Evolutionary conservation across 2,888 invertebrate species (phyloP).

Genomic region (Macrophya annulata): DNA sequence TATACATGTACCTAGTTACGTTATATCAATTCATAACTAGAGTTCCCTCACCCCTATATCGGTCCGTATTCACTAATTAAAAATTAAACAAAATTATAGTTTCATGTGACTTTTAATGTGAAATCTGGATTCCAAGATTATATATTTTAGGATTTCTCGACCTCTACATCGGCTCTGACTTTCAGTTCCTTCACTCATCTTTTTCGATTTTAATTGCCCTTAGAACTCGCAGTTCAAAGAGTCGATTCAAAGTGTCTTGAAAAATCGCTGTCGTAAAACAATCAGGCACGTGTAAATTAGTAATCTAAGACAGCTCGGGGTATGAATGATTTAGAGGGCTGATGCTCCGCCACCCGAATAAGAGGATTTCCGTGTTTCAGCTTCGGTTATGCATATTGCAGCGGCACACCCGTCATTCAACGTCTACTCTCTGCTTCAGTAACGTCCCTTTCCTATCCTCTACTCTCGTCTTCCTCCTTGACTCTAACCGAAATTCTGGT

Average conservation of each 20-base stretch:
- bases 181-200: not conserved
- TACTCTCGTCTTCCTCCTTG: not conserved
- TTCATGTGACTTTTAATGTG: not conserved
- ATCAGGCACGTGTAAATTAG: slow-evolving; percentile 71
- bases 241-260: slow-evolving; percentile 34
- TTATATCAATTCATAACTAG: not conserved
- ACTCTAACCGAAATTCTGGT: slow-evolving; percentile 22
- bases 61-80: not conserved
- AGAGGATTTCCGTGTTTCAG: slow-evolving; percentile 77
- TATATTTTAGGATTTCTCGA: not conserved
- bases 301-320: slow-evolving; percentile 73
- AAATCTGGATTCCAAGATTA: not conserved
- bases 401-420: slow-evolving; percentile 75
- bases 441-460: not conserved
- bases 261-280: slow-evolving; percentile 60
- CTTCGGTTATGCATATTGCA: slow-evolving; percentile 77
- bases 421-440: slow-evolving; percentile 58
- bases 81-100: not conserved
- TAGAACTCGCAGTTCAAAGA: slow-evolving; percentile 12
- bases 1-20: not conserved
- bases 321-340: slow-evolving; percentile 74
- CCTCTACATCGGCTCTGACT: not conserved
- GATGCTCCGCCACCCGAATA: slow-evolving; percentile 59
- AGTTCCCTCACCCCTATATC: not conserved
- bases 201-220: slow-evolving; percentile 34